Base-by-base conservation (phyloP, 2,797 vertebrate species). In the Miichthys miiuy region DNA sequence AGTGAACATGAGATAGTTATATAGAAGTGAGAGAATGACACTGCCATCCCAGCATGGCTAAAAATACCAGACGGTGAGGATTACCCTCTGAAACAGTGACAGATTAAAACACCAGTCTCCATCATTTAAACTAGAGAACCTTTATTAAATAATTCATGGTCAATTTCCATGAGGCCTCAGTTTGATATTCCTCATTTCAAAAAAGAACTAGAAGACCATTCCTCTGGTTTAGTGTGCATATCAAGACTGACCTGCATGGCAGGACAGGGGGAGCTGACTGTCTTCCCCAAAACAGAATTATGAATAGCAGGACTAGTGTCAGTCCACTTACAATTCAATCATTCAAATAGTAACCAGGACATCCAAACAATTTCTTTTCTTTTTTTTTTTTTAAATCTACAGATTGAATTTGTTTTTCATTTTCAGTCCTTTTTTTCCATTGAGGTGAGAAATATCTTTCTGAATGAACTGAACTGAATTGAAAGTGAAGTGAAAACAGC, bases 101-200 rank as follows among this genome's bases (percentile, higher is more conserved):
- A 73, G 63, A 89, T 87, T 81, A 76, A 89, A 83, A 89, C 65
- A 85, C 68, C 62, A 89, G 67, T 64, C 85, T 82, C 48, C 65
- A 78, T 86, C 82, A 54, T 83, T 91, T 89, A 88, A 92, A 93
- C 92, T 91, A 93, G 89, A 94, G 87, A 91, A 92, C 90, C 91
- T 93, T 94, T 94, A 94, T 94, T 94, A 94, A 93, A 94, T 94
- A 93, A 91, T 86, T 89, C 88, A 92, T 92, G 89, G 90, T 92
- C 86, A 88, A 87, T 90, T 90, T 92, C 89, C 90, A 92, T 89
- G 92, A 92, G 88, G 83, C 88, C 88, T 92, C 88, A 83, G 87
- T 92, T 92, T 90, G 73, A 92, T 90, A 84, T 84, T 92, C 83
- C 77, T 91, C 83, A 88, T 90, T 82, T 86, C 72, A 87, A 91